Base-by-base conservation (phyloP, 2,888 invertebrate species). In the Chromoteleia sp. region DNA sequence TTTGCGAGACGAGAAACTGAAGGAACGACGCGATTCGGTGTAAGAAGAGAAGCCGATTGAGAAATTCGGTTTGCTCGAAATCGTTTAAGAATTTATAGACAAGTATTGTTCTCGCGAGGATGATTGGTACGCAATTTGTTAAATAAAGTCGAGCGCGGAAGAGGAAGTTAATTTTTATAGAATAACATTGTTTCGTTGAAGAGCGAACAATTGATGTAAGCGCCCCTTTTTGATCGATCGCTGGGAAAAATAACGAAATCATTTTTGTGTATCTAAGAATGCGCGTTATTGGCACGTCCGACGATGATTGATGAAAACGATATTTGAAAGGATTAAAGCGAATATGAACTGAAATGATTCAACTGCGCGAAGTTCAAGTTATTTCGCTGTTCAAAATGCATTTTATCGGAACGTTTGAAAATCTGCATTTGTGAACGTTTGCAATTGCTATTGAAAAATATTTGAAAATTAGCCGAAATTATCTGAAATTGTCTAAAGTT, bases 221-320 rank as follows among this genome's bases (percentile, higher is more conserved):
- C 21, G 52, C 52, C 21, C 36, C n/a, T 15, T 14, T 68, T 68
- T 68, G 54, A 70, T 70, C 45, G 70, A 70, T 70, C 12, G 54
- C 12, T 14, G 21, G 19, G 41, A 41, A 33, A 68, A 68, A 54
- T 43, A 36, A 17, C 52, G 45, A 50, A 63, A 63, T 15, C 21
- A 33, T 63, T 61, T 56, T 63, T 63, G 50, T 48, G 15, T 15
- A 63, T 65, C 39, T 50, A 25, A 65, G 65, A 65, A 52, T 68
- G 29, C 43, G 43, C 43, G 67, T 68, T 68, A 68, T 68, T 68
- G 54, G 43, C 43, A 54, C 17, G 19, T 68, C 30, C 15, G 54
- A 68, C 54, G 6, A 12, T 68, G 67, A 68, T 68, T 41, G 67
- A 68, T 68, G 36, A 19, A 68, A 68, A 68, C 30, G 30, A 54